A percentile compares a stretch with the other conserved stretches of the same genome.
Evolutionary conservation across 2,797 vertebrate species (phyloP).

Genomic region (Odontamblyopus lacepedii): DNA sequence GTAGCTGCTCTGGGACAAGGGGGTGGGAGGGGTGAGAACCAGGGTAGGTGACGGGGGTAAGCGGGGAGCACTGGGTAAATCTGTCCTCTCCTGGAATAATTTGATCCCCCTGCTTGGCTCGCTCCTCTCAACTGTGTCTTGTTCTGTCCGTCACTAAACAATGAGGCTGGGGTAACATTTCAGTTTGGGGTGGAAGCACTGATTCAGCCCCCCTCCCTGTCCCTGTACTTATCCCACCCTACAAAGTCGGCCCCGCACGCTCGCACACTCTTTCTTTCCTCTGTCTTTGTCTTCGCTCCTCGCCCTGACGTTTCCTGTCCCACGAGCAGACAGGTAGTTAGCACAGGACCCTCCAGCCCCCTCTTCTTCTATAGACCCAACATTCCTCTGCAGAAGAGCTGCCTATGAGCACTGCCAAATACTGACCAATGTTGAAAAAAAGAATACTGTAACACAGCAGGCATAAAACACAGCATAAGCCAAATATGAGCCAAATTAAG

Average conservation of each 20-base stretch:
- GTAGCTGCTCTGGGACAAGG: conserved; percentile 24
- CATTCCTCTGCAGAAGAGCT: conserved; percentile 75
- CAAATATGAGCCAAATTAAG: not conserved
- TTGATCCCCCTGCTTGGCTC: conserved; percentile 70
- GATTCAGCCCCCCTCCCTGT: conserved; percentile 59
- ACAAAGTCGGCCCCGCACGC: conserved; percentile 37
- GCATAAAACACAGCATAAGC: not conserved
- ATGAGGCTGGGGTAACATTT: conserved; percentile 87
- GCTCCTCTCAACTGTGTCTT: conserved; percentile 77
- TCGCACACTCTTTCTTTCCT: conserved; percentile 19
- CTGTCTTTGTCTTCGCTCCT: conserved; percentile 44
- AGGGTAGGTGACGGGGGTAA: conserved; percentile 42
- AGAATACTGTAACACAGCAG: not conserved
- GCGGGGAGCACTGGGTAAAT: conserved; percentile 61
- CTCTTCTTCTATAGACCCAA: conserved; percentile 27
- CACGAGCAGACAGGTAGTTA: conserved; percentile 56
- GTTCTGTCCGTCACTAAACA: conserved; percentile 83
- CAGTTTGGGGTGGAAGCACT: conserved; percentile 79
- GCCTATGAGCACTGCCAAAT: conserved; percentile 67
- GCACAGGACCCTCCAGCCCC: conserved; percentile 46
- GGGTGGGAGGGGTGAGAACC: conserved; percentile 34
- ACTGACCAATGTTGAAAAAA: not conserved
- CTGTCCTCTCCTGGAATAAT: conserved; percentile 74
- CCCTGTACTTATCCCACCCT: conserved; percentile 30
- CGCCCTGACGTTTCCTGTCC: conserved; percentile 48